These are phyloP conservation scores for Agyllia agylla DNA, from an alignment of 2,888 invertebrate species.

Conservation along the genomic window DNA sequence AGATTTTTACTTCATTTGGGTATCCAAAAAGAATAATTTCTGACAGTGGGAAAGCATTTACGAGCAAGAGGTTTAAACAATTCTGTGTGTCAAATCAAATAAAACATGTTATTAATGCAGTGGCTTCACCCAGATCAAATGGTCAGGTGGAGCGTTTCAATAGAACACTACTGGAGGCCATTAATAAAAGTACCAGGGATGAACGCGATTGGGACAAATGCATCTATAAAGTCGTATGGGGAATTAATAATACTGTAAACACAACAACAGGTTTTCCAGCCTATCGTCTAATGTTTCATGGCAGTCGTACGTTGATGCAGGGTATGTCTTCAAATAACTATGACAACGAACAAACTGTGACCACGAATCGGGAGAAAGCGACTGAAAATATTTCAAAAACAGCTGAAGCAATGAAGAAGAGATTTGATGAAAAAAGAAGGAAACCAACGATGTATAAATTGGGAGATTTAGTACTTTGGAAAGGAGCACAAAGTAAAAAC, in stretches of 20 bases:
- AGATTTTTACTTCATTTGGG: background rate
- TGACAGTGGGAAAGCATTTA: background rate
- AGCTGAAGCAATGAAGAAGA: background rate
- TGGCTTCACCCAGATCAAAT: background rate
- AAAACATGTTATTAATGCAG: background rate
- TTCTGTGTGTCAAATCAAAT: background rate
- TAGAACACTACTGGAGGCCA: background rate
- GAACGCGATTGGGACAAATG: background rate
- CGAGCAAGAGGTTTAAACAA: background rate
- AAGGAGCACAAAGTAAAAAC: background rate
- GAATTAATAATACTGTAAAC: background rate
- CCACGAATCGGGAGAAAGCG: background rate
- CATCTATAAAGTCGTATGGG: background rate
- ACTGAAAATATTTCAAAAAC: background rate
- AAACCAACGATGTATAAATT: background rate
- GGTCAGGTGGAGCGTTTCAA: background rate
- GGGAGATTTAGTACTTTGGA: background rate
- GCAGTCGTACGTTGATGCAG: background rate
- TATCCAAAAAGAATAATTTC: background rate
- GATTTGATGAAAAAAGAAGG: background rate
- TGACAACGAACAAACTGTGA: background rate
- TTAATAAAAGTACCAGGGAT: background rate
- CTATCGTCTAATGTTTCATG: background rate
- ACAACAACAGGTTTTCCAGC: background rate
- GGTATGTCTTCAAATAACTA: background rate